These are phyloP conservation scores for Xestia c-nigrum DNA, from an alignment of 2,888 invertebrate species.

Conservation along the genomic window DNA sequence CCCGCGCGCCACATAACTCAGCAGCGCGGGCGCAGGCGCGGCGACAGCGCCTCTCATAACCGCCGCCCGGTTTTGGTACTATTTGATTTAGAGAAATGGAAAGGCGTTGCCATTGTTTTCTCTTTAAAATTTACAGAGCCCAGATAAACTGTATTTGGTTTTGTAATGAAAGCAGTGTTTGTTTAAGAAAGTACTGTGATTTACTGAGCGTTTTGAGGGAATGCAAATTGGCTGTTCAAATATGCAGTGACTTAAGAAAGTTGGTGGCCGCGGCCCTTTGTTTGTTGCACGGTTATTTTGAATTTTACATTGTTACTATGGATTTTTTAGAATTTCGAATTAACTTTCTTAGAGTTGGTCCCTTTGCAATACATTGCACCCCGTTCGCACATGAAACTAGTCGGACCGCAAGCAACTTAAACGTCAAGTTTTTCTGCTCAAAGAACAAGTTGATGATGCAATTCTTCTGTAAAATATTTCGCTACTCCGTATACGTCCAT, in stretches of 20 bases:
- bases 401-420: constrained; percentile 9
- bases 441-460: constrained; percentile 57
- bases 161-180: constrained; percentile 79
- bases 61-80: constrained; percentile 68
- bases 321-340: constrained; percentile 49
- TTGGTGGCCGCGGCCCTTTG: constrained; percentile 55
- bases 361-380: constrained; percentile 5
- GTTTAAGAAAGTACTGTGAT: constrained; percentile 74
- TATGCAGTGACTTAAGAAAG: constrained; percentile 65
- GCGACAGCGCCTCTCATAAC: constrained; percentile 76
- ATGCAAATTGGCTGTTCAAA: constrained; percentile 68
- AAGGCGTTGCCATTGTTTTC: constrained; percentile 85
- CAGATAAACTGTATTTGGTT: constrained; percentile 82
- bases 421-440: constrained; percentile 43
- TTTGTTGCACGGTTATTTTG: constrained; percentile 44
- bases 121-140: constrained; percentile 80
- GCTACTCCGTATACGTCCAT: constrained; percentile 43
- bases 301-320: constrained; percentile 59
- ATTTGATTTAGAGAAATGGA: constrained; percentile 84
- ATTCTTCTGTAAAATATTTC: constrained; percentile 53
- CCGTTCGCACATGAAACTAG: constrained; percentile 29
- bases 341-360: constrained; percentile 44
- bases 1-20: constrained; percentile 73
- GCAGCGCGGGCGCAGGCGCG: constrained; percentile 65
- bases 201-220: constrained; percentile 69